phyloP scores from a whole-genome alignment of 2,113 vertebrate genomes.

The Paramisgurnus dabryanus region DNA sequence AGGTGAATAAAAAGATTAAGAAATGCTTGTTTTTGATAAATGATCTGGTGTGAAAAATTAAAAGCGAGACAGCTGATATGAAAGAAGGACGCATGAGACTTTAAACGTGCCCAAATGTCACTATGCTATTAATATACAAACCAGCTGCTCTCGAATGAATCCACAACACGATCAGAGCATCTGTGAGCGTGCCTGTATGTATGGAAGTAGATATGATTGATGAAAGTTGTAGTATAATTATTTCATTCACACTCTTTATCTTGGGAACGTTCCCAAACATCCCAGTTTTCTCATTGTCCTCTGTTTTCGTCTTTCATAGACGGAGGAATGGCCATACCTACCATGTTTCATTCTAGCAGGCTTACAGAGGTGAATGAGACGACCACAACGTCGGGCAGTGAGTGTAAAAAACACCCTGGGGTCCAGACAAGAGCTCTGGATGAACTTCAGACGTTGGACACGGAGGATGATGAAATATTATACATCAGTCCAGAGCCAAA shows the following conservation, averaged over 20 bases:
- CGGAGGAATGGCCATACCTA: constrained; percentile 63
- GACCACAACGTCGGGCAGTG: neutral
- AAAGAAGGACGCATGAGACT: constrained; percentile 7
- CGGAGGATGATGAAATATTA: constrained; percentile 82
- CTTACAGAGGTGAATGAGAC: constrained; percentile 55
- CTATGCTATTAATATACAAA: constrained; percentile 46
- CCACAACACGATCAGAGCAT: neutral
- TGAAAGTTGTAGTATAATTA: neutral
- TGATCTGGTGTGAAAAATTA: constrained; percentile 51
- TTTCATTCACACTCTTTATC: neutral
- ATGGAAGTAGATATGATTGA: neutral
- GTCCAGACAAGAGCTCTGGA: constrained; percentile 52
- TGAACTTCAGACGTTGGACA: constrained; percentile 73
- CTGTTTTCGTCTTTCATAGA: neutral
- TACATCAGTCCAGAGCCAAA: constrained; percentile 89
- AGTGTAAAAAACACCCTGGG: constrained; percentile 56
- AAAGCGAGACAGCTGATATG: constrained; percentile 67
- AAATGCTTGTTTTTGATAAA: constrained; percentile 5
- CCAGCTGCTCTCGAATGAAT: constrained; percentile 2
- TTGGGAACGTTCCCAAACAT: neutral
- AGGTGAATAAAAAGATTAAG: neutral
- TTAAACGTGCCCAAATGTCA: constrained; percentile 41
- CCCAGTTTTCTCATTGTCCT: neutral
- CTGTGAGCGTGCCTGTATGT: neutral
- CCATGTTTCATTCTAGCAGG: constrained; percentile 59